Percentiles rank a stretch among this genome's conserved stretches.
phyloP scores from a whole-genome alignment of 1,140 invertebrate genomes.

The Penaeus chinensis region DNA sequence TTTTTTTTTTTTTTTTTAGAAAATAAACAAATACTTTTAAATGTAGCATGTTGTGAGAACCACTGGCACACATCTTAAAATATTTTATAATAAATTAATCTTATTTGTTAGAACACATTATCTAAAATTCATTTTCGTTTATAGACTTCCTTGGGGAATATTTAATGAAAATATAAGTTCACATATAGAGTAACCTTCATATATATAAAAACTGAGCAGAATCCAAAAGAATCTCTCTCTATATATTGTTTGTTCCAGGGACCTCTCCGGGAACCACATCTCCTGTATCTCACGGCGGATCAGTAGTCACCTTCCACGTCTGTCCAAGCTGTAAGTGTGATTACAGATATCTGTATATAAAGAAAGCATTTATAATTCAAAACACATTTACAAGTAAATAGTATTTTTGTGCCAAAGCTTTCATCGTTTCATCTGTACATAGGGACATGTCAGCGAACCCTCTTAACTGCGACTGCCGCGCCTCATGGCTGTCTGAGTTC shows the following conservation, averaged over 20 bases:
- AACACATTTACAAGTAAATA: too few species aligned
- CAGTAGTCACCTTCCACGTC: constrained; percentile 91
- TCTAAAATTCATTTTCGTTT: neutral
- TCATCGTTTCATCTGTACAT: constrained; percentile 65
- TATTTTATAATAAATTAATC: too few species aligned
- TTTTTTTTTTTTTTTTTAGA: too few species aligned
- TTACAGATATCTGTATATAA: neutral
- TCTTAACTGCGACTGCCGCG: constrained; percentile 94
- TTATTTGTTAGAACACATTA: too few species aligned
- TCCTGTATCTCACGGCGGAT: constrained; percentile 94
- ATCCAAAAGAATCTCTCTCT: neutral
- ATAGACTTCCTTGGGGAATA: too few species aligned
- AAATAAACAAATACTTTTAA: too few species aligned
- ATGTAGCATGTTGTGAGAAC: too few species aligned
- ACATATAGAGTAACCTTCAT: constrained; percentile 11
- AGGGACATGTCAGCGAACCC: constrained; percentile 97
- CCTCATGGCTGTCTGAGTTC: constrained; percentile 97
- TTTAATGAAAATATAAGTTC: constrained; percentile 8
- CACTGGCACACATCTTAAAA: too few species aligned
- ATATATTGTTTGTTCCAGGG: constrained; percentile 61
- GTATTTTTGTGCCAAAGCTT: neutral
- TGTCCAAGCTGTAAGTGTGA: constrained; percentile 93
- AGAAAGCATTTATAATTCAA: too few species aligned
- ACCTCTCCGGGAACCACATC: constrained; percentile 93
- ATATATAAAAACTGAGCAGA: neutral